Base-by-base conservation (phyloP, 2,888 invertebrate species). In the Dynastes hyllus region DNA sequence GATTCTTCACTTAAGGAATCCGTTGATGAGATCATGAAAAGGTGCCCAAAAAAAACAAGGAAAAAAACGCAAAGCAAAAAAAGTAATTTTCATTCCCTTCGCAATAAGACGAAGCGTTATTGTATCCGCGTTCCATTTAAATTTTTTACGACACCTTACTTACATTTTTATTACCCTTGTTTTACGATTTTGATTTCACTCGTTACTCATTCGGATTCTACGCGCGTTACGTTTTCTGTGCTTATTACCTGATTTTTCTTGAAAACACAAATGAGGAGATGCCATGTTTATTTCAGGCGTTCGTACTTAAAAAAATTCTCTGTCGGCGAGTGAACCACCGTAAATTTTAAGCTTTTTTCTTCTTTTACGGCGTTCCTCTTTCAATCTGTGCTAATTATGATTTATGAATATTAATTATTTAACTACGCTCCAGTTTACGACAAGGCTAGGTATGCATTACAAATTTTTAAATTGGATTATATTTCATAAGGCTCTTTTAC, bases 351-450 rank as follows among this genome's bases (percentile, higher is more conserved):
- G n/a, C 22, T 37, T 6, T 45, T 40, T 61, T 73, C 53, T 73
- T 73, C n/a, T 55, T 55, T 55, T 55, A 55, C 55, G 37, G 16
- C 40, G 58, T 37, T 45, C 40, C 40, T 53, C 5, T 13, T 61
- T 45, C 40, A 58, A 61, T 58, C 73, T n/a, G 51, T 51, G 13
- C 58, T 73, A 73, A 73, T 73, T 73, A 73, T 27, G 61, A 40
- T 58, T 58, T 73, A 73, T 73, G 73, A 73, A 73, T 73, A 61
- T 73, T 73, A 73, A 73, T 73, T 73, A 27, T 55, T 70, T 55
- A 71, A 61, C 27, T 61, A 45, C 22, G 40, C 58, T 61, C 37
- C 73, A 58, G 37, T 73, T 61, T 61, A 53, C 45, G 11, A 37
- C 8, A 37, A 4, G 51, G 16, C 40, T 11, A 40, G 13, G 61